A percentile compares a stretch with the other conserved stretches of the same genome.
phyloP scores from a whole-genome alignment of 2,797 vertebrate genomes.

The Pterois miles region DNA sequence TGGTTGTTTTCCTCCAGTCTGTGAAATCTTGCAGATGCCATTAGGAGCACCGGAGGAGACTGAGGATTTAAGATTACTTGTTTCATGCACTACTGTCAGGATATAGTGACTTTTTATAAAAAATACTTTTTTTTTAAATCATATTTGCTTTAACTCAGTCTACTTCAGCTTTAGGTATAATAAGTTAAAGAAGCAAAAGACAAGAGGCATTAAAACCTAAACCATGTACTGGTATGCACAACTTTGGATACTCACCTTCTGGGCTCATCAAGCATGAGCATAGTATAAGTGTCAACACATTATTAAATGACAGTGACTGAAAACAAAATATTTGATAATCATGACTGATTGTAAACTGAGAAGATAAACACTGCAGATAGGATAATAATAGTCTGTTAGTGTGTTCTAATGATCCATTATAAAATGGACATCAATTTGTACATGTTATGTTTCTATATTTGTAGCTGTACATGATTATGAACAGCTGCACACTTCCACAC shows the following conservation, averaged over 20 bases:
- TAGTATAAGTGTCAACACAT: neutral
- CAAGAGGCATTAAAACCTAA: neutral
- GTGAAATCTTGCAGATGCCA: no score
- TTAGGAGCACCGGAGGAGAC: no score
- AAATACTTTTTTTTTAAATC: no score
- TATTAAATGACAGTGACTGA: neutral
- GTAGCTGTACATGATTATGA: neutral
- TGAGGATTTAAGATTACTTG: no score
- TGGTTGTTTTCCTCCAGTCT: no score
- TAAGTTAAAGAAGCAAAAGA: neutral
- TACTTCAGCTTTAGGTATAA: neutral
- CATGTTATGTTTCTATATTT: neutral
- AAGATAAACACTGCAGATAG: neutral
- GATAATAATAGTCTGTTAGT: neutral
- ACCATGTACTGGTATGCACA: neutral
- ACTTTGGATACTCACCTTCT: neutral
- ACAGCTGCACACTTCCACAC: neutral
- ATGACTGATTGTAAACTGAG: neutral
- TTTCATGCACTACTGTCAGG: no score
- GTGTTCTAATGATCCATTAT: neutral
- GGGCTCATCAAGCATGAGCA: neutral
- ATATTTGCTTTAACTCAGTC: no score
- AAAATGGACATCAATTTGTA: neutral
- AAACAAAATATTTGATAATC: neutral
- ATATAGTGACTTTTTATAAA: no score